Evolutionary conservation across 2,888 invertebrate genomes (phyloP), one percentile per base, ranked within the genome.

Genomic region (Lochmaea capreae): DNA sequence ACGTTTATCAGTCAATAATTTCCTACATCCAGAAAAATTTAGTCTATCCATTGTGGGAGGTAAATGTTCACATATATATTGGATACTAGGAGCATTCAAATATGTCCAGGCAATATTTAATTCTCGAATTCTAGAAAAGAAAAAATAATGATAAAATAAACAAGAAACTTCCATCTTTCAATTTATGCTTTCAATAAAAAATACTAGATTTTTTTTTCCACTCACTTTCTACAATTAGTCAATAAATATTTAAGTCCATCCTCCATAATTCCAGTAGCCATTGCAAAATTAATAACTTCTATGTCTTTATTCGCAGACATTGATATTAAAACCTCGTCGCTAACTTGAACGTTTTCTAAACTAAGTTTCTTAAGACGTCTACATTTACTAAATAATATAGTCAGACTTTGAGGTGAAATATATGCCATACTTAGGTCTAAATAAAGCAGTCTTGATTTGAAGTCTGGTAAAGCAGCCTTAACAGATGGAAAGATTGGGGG

Each of bases 81-180:
- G 86, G 42, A 96, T 88, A 1, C 92, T 89, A 5, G 89, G 88
- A 12, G 89, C 87, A 72, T 88, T 89, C 22, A 97, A 85, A 59
- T 89, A 88, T 67, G 95, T 94, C 97, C 97, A 97, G 0, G 94
- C 93, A 78, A 97, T 87, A 86, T 97, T 97, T 26, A 95, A 86
- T 74, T 95, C 92, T 75, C 89, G 89, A 65, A 93, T 85, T 71
- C 92, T 93, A 85, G 8, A 89, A 89, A 78, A 73, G 73, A 75
- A 72, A 74, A 76, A 77, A 77, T 65, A 59, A 43, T 57, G 42
- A 16, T 65, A 6, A 52, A 67, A 33, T 5, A 6, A 33, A 26
- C 26, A 26, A 26, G 6, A 33, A 33, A 33, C 5, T 33, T 33
- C 33, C 6, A 33, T 33, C 33, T 6, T 6, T 39, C 8, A 9